Conservation (phyloP, 2,113 vertebrate genomes). For the Osmerus mordax region DNA sequence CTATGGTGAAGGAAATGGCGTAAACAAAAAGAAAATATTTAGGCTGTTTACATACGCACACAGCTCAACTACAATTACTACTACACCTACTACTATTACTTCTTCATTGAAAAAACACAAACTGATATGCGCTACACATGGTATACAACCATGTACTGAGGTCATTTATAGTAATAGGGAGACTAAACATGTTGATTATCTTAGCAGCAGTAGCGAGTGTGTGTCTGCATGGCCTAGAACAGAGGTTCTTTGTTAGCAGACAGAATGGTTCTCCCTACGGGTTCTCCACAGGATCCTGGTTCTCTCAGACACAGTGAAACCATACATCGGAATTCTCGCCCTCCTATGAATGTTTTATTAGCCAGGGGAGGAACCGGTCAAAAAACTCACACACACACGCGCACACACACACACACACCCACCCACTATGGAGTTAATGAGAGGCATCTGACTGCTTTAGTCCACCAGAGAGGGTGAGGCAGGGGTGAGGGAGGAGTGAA, state of each 20-base stretch:
- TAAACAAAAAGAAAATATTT: neutral
- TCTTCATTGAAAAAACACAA: too few relatives aligned
- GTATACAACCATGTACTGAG: neutral
- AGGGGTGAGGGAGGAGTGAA: neutral
- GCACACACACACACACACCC: neutral
- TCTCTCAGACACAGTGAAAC: constrained; percentile 55
- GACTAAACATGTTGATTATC: constrained; percentile 5
- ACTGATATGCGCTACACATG: too few relatives aligned
- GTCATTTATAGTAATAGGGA: constrained; percentile 10
- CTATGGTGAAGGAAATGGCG: constrained; percentile 13
- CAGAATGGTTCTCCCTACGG: constrained; percentile 64
- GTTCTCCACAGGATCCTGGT: constrained; percentile 59
- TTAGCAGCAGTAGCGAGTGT: constrained; percentile 8
- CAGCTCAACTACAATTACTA: too few relatives aligned
- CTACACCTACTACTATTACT: too few relatives aligned
- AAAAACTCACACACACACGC: neutral
- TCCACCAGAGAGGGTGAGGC: neutral
- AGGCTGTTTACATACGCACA: too few relatives aligned
- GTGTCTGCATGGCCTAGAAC: constrained; percentile 63
- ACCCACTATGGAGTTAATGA: neutral
- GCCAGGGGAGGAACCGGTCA: constrained; percentile 21
- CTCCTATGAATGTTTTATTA: constrained; percentile 61
- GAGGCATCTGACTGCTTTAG: constrained; percentile 8
- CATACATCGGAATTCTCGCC: constrained; percentile 52
- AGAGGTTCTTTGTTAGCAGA: constrained; percentile 67